Conservation (phyloP, 2,888 invertebrate genomes). For the Ephialtes manifestator region DNA sequence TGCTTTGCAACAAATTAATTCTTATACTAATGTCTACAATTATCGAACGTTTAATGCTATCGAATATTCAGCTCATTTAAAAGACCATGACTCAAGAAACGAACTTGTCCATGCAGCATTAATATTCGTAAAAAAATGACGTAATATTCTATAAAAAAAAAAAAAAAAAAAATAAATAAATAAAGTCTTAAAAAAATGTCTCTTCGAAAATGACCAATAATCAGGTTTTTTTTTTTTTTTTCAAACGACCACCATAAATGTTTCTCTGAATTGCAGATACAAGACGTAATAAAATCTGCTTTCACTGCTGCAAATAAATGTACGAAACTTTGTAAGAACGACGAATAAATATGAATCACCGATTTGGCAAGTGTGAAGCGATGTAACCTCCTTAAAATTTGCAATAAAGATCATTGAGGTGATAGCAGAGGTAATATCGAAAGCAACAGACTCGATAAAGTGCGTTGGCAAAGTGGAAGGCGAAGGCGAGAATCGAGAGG, state of each 20-base stretch:
- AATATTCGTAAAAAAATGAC: too few relatives aligned
- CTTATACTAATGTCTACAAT: too few relatives aligned
- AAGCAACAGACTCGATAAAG: constrained; percentile 37
- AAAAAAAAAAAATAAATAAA: too few relatives aligned
- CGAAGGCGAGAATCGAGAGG: constrained; percentile 30
- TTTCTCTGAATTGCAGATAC: background rate
- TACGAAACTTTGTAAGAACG: background rate
- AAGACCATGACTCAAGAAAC: too few relatives aligned
- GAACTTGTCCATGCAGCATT: too few relatives aligned
- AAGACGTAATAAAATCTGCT: background rate
- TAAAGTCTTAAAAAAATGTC: too few relatives aligned
- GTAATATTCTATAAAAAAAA: too few relatives aligned
- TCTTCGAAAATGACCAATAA: too few relatives aligned
- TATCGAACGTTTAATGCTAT: too few relatives aligned
- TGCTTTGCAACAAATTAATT: too few relatives aligned
- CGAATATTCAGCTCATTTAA: too few relatives aligned
- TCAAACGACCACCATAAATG: background rate
- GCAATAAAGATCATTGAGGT: background rate
- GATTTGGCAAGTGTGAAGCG: background rate
- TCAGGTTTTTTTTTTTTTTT: background rate
- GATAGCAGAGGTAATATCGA: background rate
- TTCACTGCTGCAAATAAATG: background rate
- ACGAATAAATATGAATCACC: background rate
- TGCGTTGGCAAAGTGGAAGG: constrained; percentile 11
- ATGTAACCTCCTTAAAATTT: background rate